Evolutionary conservation across 2,113 vertebrate species (phyloP), one percentile per base, ranked within the genome.

Genomic region (Aegypius monachus): DNA sequence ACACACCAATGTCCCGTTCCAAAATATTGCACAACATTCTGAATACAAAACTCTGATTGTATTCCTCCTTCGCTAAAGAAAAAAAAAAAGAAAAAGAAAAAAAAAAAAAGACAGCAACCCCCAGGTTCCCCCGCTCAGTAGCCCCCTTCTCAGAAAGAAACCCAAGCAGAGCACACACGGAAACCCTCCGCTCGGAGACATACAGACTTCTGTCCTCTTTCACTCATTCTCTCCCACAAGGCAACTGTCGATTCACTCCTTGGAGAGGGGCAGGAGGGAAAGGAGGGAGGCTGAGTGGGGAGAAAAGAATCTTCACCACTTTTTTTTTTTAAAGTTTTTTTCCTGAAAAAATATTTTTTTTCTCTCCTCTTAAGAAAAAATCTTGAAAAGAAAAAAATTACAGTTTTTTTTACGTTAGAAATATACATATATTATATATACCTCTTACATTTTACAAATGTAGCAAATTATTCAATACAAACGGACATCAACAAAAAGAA

Each of bases 391-490:
- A 98, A 98, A 98, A 98, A 98, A 98, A 98, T 98, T 98, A 98
- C 94, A 81, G 31, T 96, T 97, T 89, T 79, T 98, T 97, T 97
- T 98, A 98, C 91, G 96, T 98, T 98, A 98, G 98, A 98, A 98
- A 98, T 98, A 98, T 98, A 98, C 98, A 98, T 98, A 98, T 98
- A 98, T 98, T 98, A 98, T 98, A 98, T 98, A 98, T 98, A 98
- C 98, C 98, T 98, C 98, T 98, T 98, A 98, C 98, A 98, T 98
- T 98, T 98, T 98, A 98, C 98, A 98, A 98, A 98, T 98, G 98
- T 99, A 98, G 98, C 98, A 98, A 99, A 98, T 98, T 97, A 98
- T 98, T 98, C 97, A 93, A 98, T 98, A 98, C 97, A 98, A 98
- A 98, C 96, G 0, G 98, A 98, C 98, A 97, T 97, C 98, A 98